A percentile compares a stretch with the other conserved stretches of the same genome.
Evolutionary conservation across 64 coral and sea anemone species (phyloP).

Genomic region (Acropora yongei): DNA sequence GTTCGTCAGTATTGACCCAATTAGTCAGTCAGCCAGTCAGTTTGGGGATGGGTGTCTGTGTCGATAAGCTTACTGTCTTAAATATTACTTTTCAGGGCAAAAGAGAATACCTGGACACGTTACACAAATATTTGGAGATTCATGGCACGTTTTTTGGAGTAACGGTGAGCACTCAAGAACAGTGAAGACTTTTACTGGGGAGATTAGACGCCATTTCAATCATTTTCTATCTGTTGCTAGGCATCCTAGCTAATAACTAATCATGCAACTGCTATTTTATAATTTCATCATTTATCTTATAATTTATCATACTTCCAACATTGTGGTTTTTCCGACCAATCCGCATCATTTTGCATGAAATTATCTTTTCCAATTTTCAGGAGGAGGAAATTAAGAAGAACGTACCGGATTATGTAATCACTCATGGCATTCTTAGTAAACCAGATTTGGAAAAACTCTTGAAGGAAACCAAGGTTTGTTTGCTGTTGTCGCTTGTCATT

Average conservation of each 20-base stretch:
- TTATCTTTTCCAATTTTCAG: neutral
- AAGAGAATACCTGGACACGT: slow-evolving; percentile 66
- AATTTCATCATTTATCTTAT: neutral
- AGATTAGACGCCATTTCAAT: too few relatives aligned
- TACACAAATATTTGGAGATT: slow-evolving; percentile 76
- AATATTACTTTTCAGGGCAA: slow-evolving; percentile 28
- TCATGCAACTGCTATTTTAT: neutral
- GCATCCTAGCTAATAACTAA: neutral
- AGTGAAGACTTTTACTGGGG: too few relatives aligned
- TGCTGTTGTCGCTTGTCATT: neutral
- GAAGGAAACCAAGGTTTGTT: slow-evolving; percentile 81
- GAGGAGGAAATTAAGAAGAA: slow-evolving; percentile 20
- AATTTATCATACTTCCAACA: too few relatives aligned
- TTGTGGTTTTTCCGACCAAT: too few relatives aligned
- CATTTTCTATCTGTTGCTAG: too few relatives aligned
- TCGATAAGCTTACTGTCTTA: neutral
- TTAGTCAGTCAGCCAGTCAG: neutral
- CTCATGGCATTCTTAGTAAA: slow-evolving; percentile 84
- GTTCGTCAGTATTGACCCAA: neutral
- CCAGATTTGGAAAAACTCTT: slow-evolving; percentile 72
- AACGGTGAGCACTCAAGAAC: neutral
- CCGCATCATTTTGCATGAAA: too few relatives aligned
- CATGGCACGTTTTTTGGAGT: slow-evolving; percentile 70
- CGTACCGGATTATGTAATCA: slow-evolving; percentile 72
- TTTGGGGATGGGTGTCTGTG: neutral